Evolutionary conservation across 2,797 vertebrate genomes (phyloP), one percentile per base, ranked within the genome.

Genomic region (Pristis pectinata): DNA sequence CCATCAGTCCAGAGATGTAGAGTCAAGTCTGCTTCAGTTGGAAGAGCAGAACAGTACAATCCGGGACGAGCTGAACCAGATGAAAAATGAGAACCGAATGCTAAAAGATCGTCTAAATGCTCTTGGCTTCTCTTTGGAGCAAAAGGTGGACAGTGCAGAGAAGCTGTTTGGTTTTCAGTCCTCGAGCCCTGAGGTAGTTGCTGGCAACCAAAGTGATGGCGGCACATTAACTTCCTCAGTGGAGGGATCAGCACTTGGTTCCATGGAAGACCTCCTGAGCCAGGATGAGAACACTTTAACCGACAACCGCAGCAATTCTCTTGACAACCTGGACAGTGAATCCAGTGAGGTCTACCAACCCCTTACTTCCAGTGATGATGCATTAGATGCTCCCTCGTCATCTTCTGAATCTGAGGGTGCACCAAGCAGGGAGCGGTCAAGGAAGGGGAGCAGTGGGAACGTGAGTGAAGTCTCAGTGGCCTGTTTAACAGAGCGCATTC

Each of bases 71-170:
- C 98, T 99, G 94, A 98, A 98, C 96, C 97, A 99, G 95, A 97
- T 99, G 34, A 99, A 99, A 96, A 99, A 98, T 13, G 99, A 99
- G 96, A 99, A 99, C 95, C 97, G 98, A 70, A 99, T 99, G 99
- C 96, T 99, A 30, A 99, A 99, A 96, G 99, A 99, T 95, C 97
- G 98, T 1, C 96, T 99, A 64, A 99, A 99, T 19, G 99, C 99
- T 0, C 95, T 99, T 95, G 99, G 99, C 89, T 99, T 99, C 97
- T 99, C 99, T 83, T 96, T 99, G 95, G 99, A 99, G 95, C 98
- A 99, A 96, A 97, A 98, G 95, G 95, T 98, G 95, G 98, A 99
- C 79, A 97, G 96, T 41, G 97, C 98, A 0, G 99, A 99, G 94
- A 99, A 99, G 95, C 96, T 98, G 1, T 98, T 98, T 94, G 96